Evolutionary conservation across 2,797 vertebrate species (phyloP).

Genomic region (Micromesistius poutassou): DNA sequence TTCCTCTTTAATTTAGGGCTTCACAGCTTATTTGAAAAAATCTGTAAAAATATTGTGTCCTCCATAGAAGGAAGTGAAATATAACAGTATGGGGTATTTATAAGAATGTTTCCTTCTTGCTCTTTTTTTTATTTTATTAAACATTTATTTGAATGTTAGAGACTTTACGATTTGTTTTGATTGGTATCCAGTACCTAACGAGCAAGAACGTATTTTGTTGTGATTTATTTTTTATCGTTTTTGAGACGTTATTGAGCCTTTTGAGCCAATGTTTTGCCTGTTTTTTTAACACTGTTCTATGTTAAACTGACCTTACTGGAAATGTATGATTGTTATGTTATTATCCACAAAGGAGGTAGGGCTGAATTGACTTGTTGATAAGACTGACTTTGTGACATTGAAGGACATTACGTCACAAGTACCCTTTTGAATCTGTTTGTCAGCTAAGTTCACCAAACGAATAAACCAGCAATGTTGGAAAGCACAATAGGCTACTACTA

Average conservation of each 20-base stretch:
- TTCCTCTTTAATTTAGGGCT: not conserved
- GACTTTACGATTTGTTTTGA: not conserved
- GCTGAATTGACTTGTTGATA: conserved; percentile 6
- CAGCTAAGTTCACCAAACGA: not conserved
- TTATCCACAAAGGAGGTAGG: conserved; percentile 1
- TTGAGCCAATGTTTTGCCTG: no score
- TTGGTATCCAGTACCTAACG: not conserved
- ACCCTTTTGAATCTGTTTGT: not conserved
- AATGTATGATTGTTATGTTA: not conserved
- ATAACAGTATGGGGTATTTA: no score
- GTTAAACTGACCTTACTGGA: not conserved
- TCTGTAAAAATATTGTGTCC: not conserved
- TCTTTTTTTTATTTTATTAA: not conserved
- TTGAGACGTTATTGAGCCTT: not conserved
- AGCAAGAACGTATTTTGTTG: not conserved
- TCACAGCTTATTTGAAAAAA: conserved; percentile 1
- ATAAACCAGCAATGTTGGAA: conserved; percentile 2
- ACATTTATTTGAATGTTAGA: not conserved
- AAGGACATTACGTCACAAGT: not conserved
- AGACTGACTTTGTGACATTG: not conserved
- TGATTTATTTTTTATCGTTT: not conserved
- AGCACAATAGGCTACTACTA: conserved; percentile 5
- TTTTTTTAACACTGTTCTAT: not conserved
- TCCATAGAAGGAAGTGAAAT: not conserved
- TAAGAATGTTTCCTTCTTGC: not conserved